phyloP scores from a whole-genome alignment of 1,140 invertebrate species.

The Musca vetustissima region DNA sequence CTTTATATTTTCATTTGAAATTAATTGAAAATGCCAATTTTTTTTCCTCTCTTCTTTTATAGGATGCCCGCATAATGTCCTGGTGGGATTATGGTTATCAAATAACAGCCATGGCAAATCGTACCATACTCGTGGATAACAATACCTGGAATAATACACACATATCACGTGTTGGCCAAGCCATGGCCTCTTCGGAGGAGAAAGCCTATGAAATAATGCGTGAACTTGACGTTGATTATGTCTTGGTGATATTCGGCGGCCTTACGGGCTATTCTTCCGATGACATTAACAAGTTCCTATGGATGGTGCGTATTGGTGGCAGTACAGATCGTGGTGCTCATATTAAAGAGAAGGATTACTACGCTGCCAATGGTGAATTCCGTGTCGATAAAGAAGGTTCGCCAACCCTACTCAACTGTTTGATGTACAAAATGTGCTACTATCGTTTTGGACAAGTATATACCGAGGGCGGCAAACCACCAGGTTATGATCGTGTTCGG shows the following conservation, averaged over 20 bases:
- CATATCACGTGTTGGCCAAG: constrained; percentile 94
- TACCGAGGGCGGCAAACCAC: constrained; percentile 88
- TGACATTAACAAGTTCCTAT: constrained; percentile 98
- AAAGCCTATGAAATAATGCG: constrained; percentile 97
- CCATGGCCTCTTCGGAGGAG: constrained; percentile 95
- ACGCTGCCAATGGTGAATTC: constrained; percentile 91
- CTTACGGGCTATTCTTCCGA: constrained; percentile 98
- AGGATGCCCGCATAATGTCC: constrained; percentile 96
- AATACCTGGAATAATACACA: constrained; percentile 99
- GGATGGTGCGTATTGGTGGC: constrained; percentile 98
- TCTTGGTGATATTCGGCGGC: constrained; percentile 97
- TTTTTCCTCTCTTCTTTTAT: no score
- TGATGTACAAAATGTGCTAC: constrained; percentile 98
- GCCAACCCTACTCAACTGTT: constrained; percentile 81
- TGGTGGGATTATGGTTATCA: constrained; percentile 99
- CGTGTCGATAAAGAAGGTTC: constrained; percentile 90
- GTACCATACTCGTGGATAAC: constrained; percentile 98
- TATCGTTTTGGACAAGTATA: constrained; percentile 90
- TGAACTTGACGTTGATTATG: constrained; percentile 96
- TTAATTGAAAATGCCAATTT: no score
- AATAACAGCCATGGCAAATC: constrained; percentile 98
- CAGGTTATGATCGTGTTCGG: constrained; percentile 87
- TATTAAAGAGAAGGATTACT: constrained; percentile 96
- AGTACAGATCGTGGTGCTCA: constrained; percentile 92
- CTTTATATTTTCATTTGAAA: neutral